These are phyloP conservation scores for Danaus melanippus DNA, from an alignment of 1,140 invertebrate species.

Conservation along the genomic window DNA sequence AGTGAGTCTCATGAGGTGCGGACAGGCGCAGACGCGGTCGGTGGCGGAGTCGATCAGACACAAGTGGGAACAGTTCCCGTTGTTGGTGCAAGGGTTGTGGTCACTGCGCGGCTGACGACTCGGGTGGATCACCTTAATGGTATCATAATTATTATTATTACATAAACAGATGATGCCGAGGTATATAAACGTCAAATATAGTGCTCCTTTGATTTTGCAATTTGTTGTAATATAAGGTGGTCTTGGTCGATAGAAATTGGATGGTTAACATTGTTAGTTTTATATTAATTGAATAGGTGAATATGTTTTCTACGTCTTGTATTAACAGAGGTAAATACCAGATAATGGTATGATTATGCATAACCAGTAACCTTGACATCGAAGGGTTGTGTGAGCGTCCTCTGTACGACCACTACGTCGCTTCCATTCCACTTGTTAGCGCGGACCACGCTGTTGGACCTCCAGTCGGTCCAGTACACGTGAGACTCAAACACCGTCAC, in stretches of 20 bases:
- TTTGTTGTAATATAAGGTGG: too few relatives aligned
- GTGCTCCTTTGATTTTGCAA: too few relatives aligned
- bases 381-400: conserved; percentile 83
- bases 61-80: conserved; percentile 86
- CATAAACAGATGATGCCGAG: too few relatives aligned
- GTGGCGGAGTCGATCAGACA: conserved; percentile 85
- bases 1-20: conserved; percentile 74
- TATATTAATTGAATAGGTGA: too few relatives aligned
- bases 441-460: conserved; percentile 78
- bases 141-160: too few relatives aligned
- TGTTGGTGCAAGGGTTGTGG: conserved; percentile 77
- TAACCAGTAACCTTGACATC: conserved; percentile 74
- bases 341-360: background rate
- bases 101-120: conserved; percentile 78
- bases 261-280: too few relatives aligned
- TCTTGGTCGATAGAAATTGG: too few relatives aligned
- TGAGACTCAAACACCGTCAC: conserved; percentile 85
- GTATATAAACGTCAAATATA: too few relatives aligned
- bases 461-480: conserved; percentile 96
- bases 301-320: too few relatives aligned
- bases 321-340: too few relatives aligned
- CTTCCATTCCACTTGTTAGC: conserved; percentile 82
- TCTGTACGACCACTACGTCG: conserved; percentile 76
- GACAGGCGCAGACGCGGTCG: conserved; percentile 79
- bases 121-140: conserved; percentile 80